Evolutionary conservation across 2,888 invertebrate species (phyloP).

Genomic region (Minunthozetes semirufus): DNA sequence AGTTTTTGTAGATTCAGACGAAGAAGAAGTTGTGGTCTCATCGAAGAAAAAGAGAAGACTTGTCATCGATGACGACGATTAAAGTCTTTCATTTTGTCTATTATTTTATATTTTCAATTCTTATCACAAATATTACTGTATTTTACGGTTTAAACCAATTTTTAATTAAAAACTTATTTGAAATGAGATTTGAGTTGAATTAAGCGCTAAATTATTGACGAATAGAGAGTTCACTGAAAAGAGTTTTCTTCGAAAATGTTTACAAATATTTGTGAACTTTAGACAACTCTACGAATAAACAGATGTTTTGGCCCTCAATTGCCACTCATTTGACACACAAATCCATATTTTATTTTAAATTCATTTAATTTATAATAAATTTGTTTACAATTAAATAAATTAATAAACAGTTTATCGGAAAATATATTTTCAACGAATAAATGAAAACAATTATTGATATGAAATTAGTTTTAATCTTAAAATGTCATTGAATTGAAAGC

Average conservation of each 20-base stretch:
- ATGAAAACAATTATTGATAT: background rate
- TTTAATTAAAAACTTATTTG: background rate
- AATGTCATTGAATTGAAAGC: background rate
- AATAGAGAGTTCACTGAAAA: background rate
- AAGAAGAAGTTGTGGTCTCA: background rate
- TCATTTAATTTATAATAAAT: background rate
- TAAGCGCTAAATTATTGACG: background rate
- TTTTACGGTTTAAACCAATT: no score
- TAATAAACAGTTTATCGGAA: no score
- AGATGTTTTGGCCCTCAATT: conserved; percentile 9
- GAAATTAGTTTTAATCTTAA: background rate
- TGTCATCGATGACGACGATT: conserved; percentile 1
- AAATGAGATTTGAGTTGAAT: background rate
- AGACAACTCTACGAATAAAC: background rate
- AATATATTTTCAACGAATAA: background rate
- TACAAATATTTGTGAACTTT: background rate
- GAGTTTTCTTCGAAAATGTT: no score
- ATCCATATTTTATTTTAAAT: background rate
- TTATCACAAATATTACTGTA: no score
- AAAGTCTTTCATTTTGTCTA: background rate
- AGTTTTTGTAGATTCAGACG: conserved; percentile 20
- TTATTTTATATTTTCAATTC: no score
- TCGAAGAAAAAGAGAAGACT: background rate
- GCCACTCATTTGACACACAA: background rate
- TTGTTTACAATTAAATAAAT: no score